Evolutionary conservation across 2,888 invertebrate species (phyloP).

Genomic region (Subacronicta megacephala): DNA sequence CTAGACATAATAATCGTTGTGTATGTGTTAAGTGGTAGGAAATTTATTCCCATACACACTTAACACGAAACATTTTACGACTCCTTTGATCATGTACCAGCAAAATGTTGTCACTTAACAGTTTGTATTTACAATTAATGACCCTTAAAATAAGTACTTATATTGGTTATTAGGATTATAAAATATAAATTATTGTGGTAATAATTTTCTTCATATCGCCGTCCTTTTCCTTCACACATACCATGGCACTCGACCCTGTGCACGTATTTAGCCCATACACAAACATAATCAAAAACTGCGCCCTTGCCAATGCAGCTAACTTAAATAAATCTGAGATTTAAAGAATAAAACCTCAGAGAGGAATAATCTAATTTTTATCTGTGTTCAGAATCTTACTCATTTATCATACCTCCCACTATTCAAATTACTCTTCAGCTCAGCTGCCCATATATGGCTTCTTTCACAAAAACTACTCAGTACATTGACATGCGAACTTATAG

Average conservation of each 20-base stretch:
- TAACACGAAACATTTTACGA: slow-evolving; percentile 26
- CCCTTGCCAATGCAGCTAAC: not conserved
- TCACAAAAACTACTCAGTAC: slow-evolving; percentile 53
- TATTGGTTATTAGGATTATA: too few relatives aligned
- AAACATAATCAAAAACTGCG: slow-evolving; percentile 2
- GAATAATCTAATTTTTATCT: slow-evolving; percentile 1
- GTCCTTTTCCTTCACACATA: not conserved
- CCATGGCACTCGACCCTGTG: too few relatives aligned
- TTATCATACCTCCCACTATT: slow-evolving; percentile 43
- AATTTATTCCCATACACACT: slow-evolving; percentile 18
- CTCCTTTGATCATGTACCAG: slow-evolving; percentile 26
- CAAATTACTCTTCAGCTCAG: slow-evolving; percentile 44
- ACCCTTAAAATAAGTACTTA: not conserved
- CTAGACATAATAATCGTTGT: slow-evolving; percentile 18
- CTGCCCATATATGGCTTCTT: slow-evolving; percentile 33
- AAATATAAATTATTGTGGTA: too few relatives aligned
- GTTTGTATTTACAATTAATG: not conserved
- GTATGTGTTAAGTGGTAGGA: slow-evolving; percentile 27
- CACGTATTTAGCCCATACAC: too few relatives aligned
- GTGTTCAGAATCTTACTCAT: slow-evolving; percentile 23
- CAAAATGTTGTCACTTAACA: slow-evolving; percentile 24
- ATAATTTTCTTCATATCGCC: too few relatives aligned
- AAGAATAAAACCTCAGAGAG: slow-evolving; percentile 25
- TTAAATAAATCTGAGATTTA: not conserved
- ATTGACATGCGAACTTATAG: slow-evolving; percentile 64